Percentiles rank a stretch among this genome's conserved stretches.
Conservation (phyloP, 2,888 invertebrate genomes). For the Tenthredo livida region DNA sequence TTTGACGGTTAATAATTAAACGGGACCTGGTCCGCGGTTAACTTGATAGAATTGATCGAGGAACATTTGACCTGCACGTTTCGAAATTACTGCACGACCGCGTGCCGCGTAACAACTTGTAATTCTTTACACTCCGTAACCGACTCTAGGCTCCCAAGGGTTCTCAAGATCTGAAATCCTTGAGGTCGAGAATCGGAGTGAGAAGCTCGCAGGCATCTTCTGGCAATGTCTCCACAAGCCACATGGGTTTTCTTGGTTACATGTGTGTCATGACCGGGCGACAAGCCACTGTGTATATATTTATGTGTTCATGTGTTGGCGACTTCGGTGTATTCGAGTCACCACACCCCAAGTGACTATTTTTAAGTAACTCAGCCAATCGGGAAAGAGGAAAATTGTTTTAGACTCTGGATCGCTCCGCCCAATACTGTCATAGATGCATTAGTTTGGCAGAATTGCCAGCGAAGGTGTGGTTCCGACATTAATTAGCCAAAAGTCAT, state of each 20-base stretch:
- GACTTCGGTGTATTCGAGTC: conserved; percentile 24
- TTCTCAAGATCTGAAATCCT: conserved; percentile 66
- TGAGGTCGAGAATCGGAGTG: conserved; percentile 72
- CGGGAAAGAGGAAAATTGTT: conserved; percentile 65
- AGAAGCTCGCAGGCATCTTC: conserved; percentile 66
- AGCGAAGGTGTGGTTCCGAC: conserved; percentile 71
- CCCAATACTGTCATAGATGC: conserved; percentile 68
- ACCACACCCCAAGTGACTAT: conserved; percentile 73
- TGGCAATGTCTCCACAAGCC: conserved; percentile 64
- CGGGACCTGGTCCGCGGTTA: not conserved
- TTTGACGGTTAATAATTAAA: not conserved
- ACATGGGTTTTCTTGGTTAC: conserved; percentile 59
- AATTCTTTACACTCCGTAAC: conserved; percentile 26
- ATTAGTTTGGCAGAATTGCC: conserved; percentile 64
- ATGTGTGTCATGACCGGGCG: conserved; percentile 53
- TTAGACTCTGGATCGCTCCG: conserved; percentile 67
- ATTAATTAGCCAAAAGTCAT: conserved; percentile 62
- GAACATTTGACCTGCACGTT: not conserved
- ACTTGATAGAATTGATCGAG: not conserved
- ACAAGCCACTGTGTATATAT: conserved; percentile 61
- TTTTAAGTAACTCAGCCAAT: conserved; percentile 73
- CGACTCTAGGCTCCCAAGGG: conserved; percentile 12
- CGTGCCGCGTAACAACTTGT: not conserved
- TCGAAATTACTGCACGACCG: not conserved
- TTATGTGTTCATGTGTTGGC: conserved; percentile 62